These are phyloP conservation scores for Thymelicus sylvestris DNA, from an alignment of 2,888 invertebrate genomes.

Conservation along the genomic window DNA sequence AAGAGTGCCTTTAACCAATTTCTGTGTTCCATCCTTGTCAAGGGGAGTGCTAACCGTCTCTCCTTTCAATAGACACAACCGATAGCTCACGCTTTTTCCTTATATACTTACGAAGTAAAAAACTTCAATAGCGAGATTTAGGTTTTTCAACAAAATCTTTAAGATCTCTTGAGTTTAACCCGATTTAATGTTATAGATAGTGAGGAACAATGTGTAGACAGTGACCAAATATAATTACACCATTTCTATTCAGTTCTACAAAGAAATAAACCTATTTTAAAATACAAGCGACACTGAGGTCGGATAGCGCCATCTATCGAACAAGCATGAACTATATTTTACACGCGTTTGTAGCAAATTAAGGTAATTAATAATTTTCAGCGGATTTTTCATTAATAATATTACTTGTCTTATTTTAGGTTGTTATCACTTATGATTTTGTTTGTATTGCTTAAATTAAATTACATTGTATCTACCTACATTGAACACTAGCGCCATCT, in stretches of 20 bases:
- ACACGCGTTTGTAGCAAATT: neutral
- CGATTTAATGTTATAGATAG: no score
- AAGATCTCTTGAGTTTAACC: neutral
- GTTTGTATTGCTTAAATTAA: no score
- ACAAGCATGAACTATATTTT: neutral
- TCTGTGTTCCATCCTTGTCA: slow-evolving; percentile 51
- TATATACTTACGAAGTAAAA: slow-evolving; percentile 43
- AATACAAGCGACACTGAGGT: neutral
- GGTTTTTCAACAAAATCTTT: slow-evolving; percentile 10
- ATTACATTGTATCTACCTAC: no score
- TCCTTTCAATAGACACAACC: slow-evolving; percentile 49
- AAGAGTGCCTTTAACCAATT: slow-evolving; percentile 52
- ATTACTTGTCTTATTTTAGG: neutral
- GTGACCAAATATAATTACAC: no score
- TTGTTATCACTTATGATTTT: neutral
- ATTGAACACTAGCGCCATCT: neutral
- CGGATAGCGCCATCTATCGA: slow-evolving; percentile 18
- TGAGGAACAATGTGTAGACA: no score
- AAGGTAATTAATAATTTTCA: neutral
- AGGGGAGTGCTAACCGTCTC: slow-evolving; percentile 50
- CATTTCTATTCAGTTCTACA: neutral
- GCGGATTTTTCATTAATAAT: no score
- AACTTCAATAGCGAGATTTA: slow-evolving; percentile 42
- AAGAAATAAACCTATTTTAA: neutral
- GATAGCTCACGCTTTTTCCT: neutral